These are phyloP conservation scores for Oryzias javanicus DNA, from an alignment of 2,113 vertebrate genomes.

Conservation along the genomic window DNA sequence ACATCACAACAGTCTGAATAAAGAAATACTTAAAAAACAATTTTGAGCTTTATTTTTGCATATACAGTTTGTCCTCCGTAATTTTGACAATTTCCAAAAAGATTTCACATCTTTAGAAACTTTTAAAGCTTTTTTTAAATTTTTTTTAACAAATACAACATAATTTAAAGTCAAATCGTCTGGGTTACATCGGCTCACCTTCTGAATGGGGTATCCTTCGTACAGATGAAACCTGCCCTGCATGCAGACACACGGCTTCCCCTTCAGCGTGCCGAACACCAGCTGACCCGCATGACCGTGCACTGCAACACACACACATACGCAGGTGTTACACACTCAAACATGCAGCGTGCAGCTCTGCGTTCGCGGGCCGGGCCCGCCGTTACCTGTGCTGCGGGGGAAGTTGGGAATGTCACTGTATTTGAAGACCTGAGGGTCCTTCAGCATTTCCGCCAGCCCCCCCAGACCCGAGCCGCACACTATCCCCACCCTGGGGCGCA, in stretches of 20 bases:
- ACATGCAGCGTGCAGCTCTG: not conserved
- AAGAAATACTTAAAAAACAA: too few relatives aligned
- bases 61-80: too few relatives aligned
- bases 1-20: too few relatives aligned
- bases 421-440: slow-evolving; percentile 74
- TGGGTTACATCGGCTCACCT: slow-evolving; percentile 68
- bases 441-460: slow-evolving; percentile 77
- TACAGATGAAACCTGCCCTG: slow-evolving; percentile 91
- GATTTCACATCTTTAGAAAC: too few relatives aligned
- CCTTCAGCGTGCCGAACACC: slow-evolving; percentile 87
- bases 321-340: rapidly evolving
- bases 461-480: slow-evolving; percentile 89
- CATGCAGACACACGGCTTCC: slow-evolving; percentile 88
- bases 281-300: slow-evolving; percentile 83
- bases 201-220: slow-evolving; percentile 85
- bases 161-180: not conserved
- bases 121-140: not conserved
- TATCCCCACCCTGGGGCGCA: slow-evolving; percentile 81
- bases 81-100: too few relatives aligned
- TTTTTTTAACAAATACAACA: not conserved
- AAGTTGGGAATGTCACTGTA: slow-evolving; percentile 88
- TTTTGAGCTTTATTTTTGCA: too few relatives aligned
- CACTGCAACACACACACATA: slow-evolving; percentile 16
- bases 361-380: not conserved
- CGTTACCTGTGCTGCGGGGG: slow-evolving; percentile 78